A percentile compares a stretch with the other conserved stretches of the same genome.
These are phyloP conservation scores for Taphrorychus bicolor DNA, from an alignment of 2,888 invertebrate genomes.

Conservation along the genomic window DNA sequence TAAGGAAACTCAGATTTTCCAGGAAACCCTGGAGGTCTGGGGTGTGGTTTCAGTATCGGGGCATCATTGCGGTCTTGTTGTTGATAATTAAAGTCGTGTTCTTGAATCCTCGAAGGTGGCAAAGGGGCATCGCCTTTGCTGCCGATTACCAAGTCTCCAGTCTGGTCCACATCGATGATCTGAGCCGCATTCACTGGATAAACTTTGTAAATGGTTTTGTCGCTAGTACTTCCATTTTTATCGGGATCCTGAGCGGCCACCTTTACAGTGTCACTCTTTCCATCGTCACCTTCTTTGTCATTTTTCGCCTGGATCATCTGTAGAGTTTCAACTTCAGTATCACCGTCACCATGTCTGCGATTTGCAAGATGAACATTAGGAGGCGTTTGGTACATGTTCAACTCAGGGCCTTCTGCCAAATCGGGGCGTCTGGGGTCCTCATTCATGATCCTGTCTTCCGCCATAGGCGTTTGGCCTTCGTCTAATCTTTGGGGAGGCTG, in stretches of 20 bases:
- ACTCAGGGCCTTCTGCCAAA: slow-evolving; percentile 43
- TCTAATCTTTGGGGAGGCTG: slow-evolving; percentile 39
- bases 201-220: slow-evolving; percentile 62
- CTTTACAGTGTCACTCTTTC: slow-evolving; percentile 29
- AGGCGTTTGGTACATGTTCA: slow-evolving; percentile 56
- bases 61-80: slow-evolving; percentile 59
- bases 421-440: slow-evolving; percentile 42
- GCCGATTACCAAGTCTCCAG: slow-evolving; percentile 65
- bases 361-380: slow-evolving; percentile 61
- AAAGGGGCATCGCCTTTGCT: slow-evolving; percentile 62
- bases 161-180: slow-evolving; percentile 60
- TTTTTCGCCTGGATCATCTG: slow-evolving; percentile 73
- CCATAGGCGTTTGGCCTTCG: slow-evolving; percentile 43
- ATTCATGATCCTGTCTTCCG: slow-evolving; percentile 51
- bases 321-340: slow-evolving; percentile 68
- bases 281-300: slow-evolving; percentile 52
- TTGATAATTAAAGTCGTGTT: slow-evolving; percentile 54
- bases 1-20: slow-evolving; percentile 70
- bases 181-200: slow-evolving; percentile 67
- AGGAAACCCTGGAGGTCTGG: slow-evolving; percentile 50
- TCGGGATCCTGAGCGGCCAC: slow-evolving; percentile 38
- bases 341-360: slow-evolving; percentile 61
- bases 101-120: slow-evolving; percentile 56
- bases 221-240: slow-evolving; percentile 45
- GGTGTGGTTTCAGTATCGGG: slow-evolving; percentile 59